Evolutionary conservation across 1,140 invertebrate genomes (phyloP).

Genomic region (Oncopodura yosiiana): DNA sequence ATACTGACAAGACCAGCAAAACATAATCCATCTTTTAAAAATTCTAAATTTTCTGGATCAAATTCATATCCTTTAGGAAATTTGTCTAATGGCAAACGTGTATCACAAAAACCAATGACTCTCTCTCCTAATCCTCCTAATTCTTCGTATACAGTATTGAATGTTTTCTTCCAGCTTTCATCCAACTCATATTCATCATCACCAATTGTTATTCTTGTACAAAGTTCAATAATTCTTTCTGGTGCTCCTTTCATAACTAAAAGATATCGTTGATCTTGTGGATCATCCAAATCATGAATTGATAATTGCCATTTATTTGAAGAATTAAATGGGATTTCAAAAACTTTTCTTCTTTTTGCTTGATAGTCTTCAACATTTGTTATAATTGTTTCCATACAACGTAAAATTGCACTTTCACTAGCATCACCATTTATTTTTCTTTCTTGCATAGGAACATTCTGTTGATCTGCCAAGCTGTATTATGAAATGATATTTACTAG

Average conservation of each 20-base stretch:
- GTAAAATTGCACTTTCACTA: slow-evolving; percentile 52
- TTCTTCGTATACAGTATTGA: slow-evolving; percentile 57
- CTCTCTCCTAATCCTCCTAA: slow-evolving; percentile 57
- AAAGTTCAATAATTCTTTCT: slow-evolving; percentile 55
- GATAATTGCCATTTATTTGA: slow-evolving; percentile 47
- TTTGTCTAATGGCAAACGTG: slow-evolving; percentile 43
- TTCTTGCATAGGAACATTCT: slow-evolving; percentile 82
- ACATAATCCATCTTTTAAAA: slow-evolving; percentile 47
- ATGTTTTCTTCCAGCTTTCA: slow-evolving; percentile 48
- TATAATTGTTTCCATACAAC: slow-evolving; percentile 49
- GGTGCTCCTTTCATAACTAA: slow-evolving; percentile 60
- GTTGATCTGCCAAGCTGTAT: slow-evolving; percentile 83
- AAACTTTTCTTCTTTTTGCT: slow-evolving; percentile 49
- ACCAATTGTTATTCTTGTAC: slow-evolving; percentile 50
- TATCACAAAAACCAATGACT: slow-evolving; percentile 53
- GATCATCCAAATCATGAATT: slow-evolving; percentile 39
- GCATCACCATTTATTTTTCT: slow-evolving; percentile 51
- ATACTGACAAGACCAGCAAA: slow-evolving; percentile 58
- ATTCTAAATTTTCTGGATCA: slow-evolving; percentile 49
- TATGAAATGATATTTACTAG: too few relatives aligned
- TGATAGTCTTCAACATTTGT: slow-evolving; percentile 49
- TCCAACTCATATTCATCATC: slow-evolving; percentile 47
- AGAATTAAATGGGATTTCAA: slow-evolving; percentile 58
- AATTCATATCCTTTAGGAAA: slow-evolving; percentile 49
- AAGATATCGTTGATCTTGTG: slow-evolving; percentile 44